These are phyloP conservation scores for Tanypteryx hageni DNA, from an alignment of 2,888 invertebrate genomes.

Conservation along the genomic window DNA sequence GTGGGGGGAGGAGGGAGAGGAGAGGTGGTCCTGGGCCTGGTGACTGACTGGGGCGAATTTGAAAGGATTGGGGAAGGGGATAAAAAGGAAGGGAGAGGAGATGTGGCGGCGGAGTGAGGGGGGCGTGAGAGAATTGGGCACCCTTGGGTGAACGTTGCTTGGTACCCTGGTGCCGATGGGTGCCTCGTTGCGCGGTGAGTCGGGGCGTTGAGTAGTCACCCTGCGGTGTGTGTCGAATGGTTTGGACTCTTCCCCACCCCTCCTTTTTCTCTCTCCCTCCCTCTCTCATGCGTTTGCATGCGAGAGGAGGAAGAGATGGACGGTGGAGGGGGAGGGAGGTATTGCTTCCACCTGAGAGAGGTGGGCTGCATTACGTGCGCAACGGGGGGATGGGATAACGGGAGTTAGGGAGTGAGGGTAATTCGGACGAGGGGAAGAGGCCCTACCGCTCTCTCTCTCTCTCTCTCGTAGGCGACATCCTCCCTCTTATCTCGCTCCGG, in stretches of 20 bases:
- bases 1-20: background rate
- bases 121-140: constrained; percentile 41
- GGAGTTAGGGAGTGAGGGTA: no score
- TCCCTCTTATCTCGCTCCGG: background rate
- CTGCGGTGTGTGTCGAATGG: constrained; percentile 35
- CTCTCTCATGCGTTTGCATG: background rate
- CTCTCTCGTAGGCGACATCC: background rate
- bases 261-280: background rate
- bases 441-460: no score
- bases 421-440: no score
- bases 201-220: constrained; percentile 27
- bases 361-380: background rate
- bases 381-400: no score
- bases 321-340: background rate
- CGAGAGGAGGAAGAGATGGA: background rate
- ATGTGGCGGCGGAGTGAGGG: background rate
- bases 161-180: constrained; percentile 8
- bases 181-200: background rate
- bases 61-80: constrained; percentile 39
- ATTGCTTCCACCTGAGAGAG: constrained; percentile 24
- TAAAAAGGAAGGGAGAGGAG: background rate
- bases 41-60: constrained; percentile 41
- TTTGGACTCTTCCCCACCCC: background rate
- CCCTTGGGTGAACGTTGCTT: constrained; percentile 43
- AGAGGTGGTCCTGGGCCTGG: background rate